These are phyloP conservation scores for Elachura formosa DNA, from an alignment of 2,113 vertebrate species.

Conservation along the genomic window DNA sequence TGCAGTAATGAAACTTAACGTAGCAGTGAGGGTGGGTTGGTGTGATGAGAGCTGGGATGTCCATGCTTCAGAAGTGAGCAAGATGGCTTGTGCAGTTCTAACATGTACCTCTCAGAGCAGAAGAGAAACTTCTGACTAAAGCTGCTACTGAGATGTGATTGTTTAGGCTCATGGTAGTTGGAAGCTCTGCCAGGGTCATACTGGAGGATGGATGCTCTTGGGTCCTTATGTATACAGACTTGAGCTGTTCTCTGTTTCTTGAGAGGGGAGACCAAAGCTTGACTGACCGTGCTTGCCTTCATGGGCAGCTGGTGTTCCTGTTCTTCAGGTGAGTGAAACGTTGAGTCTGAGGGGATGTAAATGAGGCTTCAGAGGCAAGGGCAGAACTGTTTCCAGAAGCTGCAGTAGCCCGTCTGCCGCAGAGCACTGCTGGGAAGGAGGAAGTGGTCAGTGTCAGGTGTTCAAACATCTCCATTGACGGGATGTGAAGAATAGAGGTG, in stretches of 20 bases:
- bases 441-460: neutral
- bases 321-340: neutral
- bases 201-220: neutral
- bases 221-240: neutral
- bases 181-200: rapidly evolving
- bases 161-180: rapidly evolving
- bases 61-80: neutral
- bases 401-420: neutral
- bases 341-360: neutral
- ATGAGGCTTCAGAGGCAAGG: neutral
- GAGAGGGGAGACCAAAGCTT: neutral
- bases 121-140: neutral
- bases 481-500: neutral
- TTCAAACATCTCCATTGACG: rapidly evolving
- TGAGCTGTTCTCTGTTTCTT: neutral
- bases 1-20: neutral
- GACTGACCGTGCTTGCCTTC: neutral
- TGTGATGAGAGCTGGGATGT: neutral
- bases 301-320: neutral
- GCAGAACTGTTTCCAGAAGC: neutral
- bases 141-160: neutral
- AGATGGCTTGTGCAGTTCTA: neutral
- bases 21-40: rapidly evolving
- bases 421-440: neutral
- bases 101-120: neutral